Percentiles rank a stretch among this genome's conserved stretches.
These are phyloP conservation scores for Helicoverpa assulta DNA, from an alignment of 2,888 invertebrate genomes.

Conservation along the genomic window DNA sequence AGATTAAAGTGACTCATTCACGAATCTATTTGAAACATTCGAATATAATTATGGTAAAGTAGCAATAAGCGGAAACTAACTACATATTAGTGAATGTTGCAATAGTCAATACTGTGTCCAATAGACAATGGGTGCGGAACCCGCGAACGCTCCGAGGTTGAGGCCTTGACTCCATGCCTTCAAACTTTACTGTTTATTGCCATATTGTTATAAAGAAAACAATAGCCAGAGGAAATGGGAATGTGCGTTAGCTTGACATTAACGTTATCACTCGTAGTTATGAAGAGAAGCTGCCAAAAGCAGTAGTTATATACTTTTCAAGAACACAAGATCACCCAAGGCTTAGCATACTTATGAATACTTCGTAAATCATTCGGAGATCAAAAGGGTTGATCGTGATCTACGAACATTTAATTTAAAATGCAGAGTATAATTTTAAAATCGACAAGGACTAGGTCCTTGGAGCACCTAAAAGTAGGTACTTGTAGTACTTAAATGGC, in stretches of 20 bases:
- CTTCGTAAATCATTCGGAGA: no score
- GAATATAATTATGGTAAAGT: conserved; percentile 2
- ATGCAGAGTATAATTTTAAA: not conserved
- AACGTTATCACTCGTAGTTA: not conserved
- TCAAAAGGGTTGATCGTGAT: no score
- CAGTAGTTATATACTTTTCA: no score
- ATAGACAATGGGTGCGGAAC: conserved; percentile 69
- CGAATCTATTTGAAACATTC: not conserved
- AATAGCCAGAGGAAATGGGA: conserved; percentile 50
- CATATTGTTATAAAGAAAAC: conserved; percentile 50
- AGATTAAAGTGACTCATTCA: not conserved
- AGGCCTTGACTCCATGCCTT: conserved; percentile 71
- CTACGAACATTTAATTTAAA: not conserved
- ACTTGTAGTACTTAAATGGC: not conserved
- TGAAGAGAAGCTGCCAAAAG: no score
- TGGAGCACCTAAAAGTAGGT: not conserved
- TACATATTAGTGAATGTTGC: conserved; percentile 49
- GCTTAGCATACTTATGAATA: no score
- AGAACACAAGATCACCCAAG: no score
- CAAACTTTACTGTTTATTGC: conserved; percentile 47
- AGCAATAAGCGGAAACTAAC: conserved; percentile 18
- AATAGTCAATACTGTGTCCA: conserved; percentile 63
- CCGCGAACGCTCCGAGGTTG: conserved; percentile 62
- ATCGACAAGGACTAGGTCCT: not conserved
- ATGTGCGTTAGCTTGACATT: conserved; percentile 13